phyloP scores from a whole-genome alignment of 1,140 invertebrate genomes.

The Piezodorus guildinii region DNA sequence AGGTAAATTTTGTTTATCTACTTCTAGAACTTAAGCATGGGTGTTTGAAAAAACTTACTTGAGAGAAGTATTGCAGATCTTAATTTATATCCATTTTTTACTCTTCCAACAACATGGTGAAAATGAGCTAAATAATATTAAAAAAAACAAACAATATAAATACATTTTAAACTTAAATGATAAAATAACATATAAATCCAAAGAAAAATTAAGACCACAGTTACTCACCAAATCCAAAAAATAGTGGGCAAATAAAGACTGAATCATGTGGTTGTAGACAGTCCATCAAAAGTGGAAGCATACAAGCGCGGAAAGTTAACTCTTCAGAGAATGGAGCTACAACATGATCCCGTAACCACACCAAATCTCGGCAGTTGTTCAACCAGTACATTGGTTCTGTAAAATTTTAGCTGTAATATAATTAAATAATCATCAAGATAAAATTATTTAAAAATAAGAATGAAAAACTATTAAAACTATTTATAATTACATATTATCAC shows the following conservation, averaged over 20 bases:
- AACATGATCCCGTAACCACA: constrained; percentile 80
- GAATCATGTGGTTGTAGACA: constrained; percentile 61
- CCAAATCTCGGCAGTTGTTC: constrained; percentile 53
- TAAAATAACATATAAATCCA: not conserved
- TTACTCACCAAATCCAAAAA: constrained; percentile 74
- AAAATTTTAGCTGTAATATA: constrained; percentile 24
- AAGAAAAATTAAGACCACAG: not conserved
- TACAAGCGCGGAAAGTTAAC: constrained; percentile 87
- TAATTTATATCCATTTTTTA: constrained; percentile 53
- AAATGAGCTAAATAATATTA: constrained; percentile 60
- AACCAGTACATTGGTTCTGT: constrained; percentile 66
- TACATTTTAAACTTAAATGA: not conserved
- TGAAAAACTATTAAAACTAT: too few relatives aligned
- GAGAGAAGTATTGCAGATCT: constrained; percentile 54
- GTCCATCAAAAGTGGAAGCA: constrained; percentile 79
- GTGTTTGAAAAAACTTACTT: constrained; percentile 40
- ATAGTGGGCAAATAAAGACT: constrained; percentile 75
- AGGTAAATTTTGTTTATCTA: too few relatives aligned
- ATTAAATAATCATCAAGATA: constrained; percentile 15
- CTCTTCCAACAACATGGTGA: constrained; percentile 77
- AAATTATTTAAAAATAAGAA: not conserved
- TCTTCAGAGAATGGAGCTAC: constrained; percentile 90
- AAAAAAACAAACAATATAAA: not conserved
- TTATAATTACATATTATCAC: too few relatives aligned
- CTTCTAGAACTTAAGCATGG: too few relatives aligned